phyloP scores from a whole-genome alignment of 2,888 invertebrate genomes.

The Limenitis camilla region DNA sequence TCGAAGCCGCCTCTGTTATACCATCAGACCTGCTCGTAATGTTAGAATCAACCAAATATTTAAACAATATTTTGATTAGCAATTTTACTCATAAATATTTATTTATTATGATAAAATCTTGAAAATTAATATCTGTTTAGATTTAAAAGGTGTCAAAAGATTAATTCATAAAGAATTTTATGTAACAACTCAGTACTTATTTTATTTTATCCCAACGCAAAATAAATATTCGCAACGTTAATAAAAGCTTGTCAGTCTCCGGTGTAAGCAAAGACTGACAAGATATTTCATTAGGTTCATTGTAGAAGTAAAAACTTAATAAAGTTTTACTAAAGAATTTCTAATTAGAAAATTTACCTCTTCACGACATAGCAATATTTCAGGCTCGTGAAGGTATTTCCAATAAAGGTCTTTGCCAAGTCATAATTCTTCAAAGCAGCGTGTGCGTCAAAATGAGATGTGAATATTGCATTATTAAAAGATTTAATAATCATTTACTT shows the following conservation, averaged over 20 bases:
- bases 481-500: constrained; percentile 35
- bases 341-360: constrained; percentile 74
- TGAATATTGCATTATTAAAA: constrained; percentile 68
- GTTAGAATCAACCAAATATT: neutral
- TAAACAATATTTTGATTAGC: neutral
- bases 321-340: constrained; percentile 72
- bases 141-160: no score
- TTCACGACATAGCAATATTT: constrained; percentile 74
- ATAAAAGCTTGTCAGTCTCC: constrained; percentile 23
- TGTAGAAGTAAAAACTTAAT: constrained; percentile 71
- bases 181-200: no score
- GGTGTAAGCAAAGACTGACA: constrained; percentile 45
- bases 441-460: no score
- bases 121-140: no score
- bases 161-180: no score
- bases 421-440: no score
- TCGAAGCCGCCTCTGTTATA: neutral
- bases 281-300: constrained; percentile 68
- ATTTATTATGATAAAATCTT: no score
- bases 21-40: constrained; percentile 10
- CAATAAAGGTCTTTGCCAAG: no score
- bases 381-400: constrained; percentile 73
- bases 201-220: no score
- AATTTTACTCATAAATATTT: no score
- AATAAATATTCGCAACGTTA: no score